Evolutionary conservation across 2,113 vertebrate species (phyloP), one percentile per base, ranked within the genome.

Genomic region (Electrona antarctica): DNA sequence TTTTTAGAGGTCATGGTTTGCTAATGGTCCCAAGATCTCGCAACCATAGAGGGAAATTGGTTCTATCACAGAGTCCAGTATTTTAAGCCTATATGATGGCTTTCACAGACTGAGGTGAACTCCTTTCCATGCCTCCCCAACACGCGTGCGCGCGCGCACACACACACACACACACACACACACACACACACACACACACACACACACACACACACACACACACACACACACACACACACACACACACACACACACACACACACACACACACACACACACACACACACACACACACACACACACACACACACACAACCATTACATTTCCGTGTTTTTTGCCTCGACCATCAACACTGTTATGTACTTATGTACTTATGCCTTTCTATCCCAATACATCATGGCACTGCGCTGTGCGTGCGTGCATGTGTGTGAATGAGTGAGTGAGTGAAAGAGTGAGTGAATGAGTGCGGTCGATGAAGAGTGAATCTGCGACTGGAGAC

Each of bases 381-480:
- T 87, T 82, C 84, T 84, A 84, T 69, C 75, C 85, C 85, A 78
- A 85, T 92, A 94, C 90, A 94, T 94, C 82, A 90, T 69, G 85
- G 79, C 52, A 13, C 72, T 41, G 33, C 2, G 33, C 5, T 41
- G 33, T 41, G 33, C 2, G 33, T 41, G 33, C 2, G 33, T 41
- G 33, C 2, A 2, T 41, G 33, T 41, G 33, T 41, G 33, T 41
- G 33, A 4, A 2, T 41, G 33, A 4, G 33, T 41, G 33, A 4
- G 33, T 41, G 33, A 3, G 33, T 6, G 33, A 4, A 6, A 1
- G 47, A 8, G 50, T 7, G 33, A 3, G 33, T 6, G 33, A 4
- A 6, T 41, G 47, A 8, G 50, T 7, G 33, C 13, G 87, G 33
- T 41, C 33, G 91, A 88, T 80, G 72, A 90, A 82, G 56, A 87